Base-by-base conservation (phyloP, 2,797 vertebrate species). In the Diglossa cyanea region DNA sequence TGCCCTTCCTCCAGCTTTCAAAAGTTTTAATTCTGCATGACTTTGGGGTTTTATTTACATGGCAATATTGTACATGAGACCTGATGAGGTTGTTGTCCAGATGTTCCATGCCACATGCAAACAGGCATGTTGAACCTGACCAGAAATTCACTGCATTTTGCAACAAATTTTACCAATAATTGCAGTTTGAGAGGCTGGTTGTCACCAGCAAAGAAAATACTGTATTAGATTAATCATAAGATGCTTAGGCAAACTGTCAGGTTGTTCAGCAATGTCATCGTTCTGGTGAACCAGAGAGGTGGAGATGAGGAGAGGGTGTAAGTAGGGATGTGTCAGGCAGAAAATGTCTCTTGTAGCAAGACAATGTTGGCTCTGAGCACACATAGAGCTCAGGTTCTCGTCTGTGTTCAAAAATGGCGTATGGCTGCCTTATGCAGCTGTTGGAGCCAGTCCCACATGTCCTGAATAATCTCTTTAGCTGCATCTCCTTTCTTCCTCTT, bases 381-480 rank as follows among this genome's bases (percentile, higher is more conserved):
- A 47, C 0, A 0, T 0, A 60, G 58, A 76, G 72, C 45, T 73
- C 7, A 3, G 45, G 31, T 48, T 50, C 45, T 74, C 1, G 0
- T 20, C 45, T 40, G 37, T 15, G 50, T 40, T 53, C 75, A 21
- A 15, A 63, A 53, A 42, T 24, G 14, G 60, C 0, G 0, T 8
- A 9, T 4, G 33, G 35, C 62, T 68, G 31, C 58, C 71, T 76
- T 40, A 7, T 65, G 60, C 93, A 89, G 74, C 81, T 88, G 24
- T 19, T 47, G 37, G 37, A 86, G 66, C 58, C 83, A 51, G 42
- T 82, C 84, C 40, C 60, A 63, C 18, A 4, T 0, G 1, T 82
- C 55, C 74, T 39, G 24, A 31, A 24, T 82, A 48, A 73, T 82
- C 71, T 73, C 61, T 75, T 82, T 4, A 66, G 74, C 80, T 77